Evolutionary conservation across 2,888 invertebrate genomes (phyloP), one percentile per base, ranked within the genome.

Genomic region (Graphium colonna): DNA sequence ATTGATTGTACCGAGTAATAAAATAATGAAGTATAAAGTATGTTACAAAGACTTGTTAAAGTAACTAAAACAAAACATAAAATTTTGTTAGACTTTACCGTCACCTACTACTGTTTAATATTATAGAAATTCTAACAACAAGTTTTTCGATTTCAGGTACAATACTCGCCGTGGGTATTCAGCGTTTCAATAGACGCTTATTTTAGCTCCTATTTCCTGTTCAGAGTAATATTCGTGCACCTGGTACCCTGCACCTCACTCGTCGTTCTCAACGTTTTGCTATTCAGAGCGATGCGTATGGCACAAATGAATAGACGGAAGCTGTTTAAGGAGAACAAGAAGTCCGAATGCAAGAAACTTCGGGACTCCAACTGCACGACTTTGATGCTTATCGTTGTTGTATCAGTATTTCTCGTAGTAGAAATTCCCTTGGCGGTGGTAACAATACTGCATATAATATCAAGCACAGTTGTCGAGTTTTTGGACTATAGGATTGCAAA

Each of bases 201-300:
- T 85, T 98, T 93, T 87, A 94, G 94, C 55, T 90, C 93, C 4
- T 96, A 95, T 81, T 96, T 92, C 85, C 92, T 94, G 71, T 97
- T 97, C 79, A 92, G 98, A 10, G 96, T 97, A 8, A 82, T 98
- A 5, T 97, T 96, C 80, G 97, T 98, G 12, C 97, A 98, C 75
- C 89, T 97, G 59, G 90, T 97, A 51, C 98, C 98, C 0, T 98
- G 98, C 87, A 93, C 95, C 5, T 93, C 95, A 1, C 91, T 98
- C 36, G 96, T 98, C 0, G 94, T 96, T 13, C 91, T 98, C 48
- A 98, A 98, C 77, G 93, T 96, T 0, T 89, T 97, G 7, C 92
- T 98, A 1, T 97, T 98, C 75, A 90, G 93, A 49, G 97, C 97
- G 0, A 93, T 98, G 92, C 91, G 95, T 51, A 92, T 94, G 60